phyloP scores from a whole-genome alignment of 2,113 vertebrate genomes.

The Bubo bubo region DNA sequence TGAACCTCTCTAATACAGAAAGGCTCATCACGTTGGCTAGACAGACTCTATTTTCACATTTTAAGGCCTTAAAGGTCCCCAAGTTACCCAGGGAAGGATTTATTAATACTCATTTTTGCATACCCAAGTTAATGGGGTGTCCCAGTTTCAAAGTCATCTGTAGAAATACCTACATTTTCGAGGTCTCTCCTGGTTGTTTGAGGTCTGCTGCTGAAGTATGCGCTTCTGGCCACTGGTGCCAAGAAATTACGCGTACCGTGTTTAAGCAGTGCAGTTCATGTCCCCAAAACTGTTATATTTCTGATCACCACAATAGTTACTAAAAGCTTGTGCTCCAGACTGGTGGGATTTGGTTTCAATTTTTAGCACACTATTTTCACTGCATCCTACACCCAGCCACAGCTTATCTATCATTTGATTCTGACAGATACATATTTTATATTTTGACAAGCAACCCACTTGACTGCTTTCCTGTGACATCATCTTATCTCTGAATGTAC shows the following conservation, averaged over 20 bases:
- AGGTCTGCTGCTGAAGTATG: fast-evolving
- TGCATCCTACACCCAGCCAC: constrained; percentile 50
- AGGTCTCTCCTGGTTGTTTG: not conserved
- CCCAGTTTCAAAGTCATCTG: not conserved
- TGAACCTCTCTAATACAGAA: not conserved
- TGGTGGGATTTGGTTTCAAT: constrained; percentile 38
- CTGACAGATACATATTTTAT: constrained; percentile 75
- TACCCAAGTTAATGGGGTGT: not conserved
- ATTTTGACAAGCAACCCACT: constrained; percentile 81
- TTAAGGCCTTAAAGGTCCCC: not conserved
- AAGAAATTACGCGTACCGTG: fast-evolving
- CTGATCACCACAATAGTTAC: constrained; percentile 38
- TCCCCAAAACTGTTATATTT: constrained; percentile 9
- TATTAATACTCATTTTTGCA: not conserved
- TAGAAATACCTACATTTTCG: not conserved
- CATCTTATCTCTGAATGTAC: constrained; percentile 66
- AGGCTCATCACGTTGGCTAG: not conserved
- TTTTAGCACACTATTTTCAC: constrained; percentile 60
- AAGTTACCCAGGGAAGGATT: not conserved
- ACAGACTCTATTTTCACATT: not conserved
- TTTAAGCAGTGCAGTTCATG: not conserved
- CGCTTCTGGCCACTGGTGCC: not conserved
- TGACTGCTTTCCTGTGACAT: constrained; percentile 75
- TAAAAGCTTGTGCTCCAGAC: constrained; percentile 60
- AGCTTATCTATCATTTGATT: constrained; percentile 75